Conservation (phyloP, 2,113 vertebrate species). For the Ictalurus furcatus region DNA sequence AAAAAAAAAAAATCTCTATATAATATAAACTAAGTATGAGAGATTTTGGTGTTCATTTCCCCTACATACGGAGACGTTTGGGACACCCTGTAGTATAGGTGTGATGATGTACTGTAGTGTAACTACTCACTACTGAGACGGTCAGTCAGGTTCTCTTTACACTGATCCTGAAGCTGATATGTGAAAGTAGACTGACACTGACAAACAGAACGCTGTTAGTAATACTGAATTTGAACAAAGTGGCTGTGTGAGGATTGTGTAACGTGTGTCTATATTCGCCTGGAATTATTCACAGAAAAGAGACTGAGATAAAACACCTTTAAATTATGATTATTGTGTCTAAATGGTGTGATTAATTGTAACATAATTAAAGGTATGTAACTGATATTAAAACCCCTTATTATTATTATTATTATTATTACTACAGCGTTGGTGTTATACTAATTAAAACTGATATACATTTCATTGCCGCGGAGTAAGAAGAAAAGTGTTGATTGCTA, state of each 20-base stretch:
- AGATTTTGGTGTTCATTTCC: no score
- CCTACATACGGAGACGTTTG: no score
- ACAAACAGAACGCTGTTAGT: neutral
- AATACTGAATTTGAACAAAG: neutral
- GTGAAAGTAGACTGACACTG: neutral
- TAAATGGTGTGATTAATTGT: neutral
- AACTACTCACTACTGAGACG: neutral
- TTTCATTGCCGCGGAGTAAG: neutral
- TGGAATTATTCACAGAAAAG: neutral
- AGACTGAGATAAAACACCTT: neutral
- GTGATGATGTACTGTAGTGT: neutral
- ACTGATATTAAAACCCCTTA: neutral
- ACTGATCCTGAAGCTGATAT: neutral
- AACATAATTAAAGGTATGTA: neutral
- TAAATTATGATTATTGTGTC: neutral
- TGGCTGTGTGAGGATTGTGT: conserved; percentile 1
- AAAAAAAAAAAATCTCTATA: no score
- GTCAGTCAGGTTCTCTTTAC: neutral
- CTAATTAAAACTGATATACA: neutral
- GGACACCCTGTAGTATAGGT: neutral
- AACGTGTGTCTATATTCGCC: neutral
- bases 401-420: neutral
- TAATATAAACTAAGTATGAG: no score
- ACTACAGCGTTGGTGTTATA: neutral
- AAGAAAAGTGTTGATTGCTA: neutral